A percentile compares a stretch with the other conserved stretches of the same genome.
phyloP scores from a whole-genome alignment of 2,113 vertebrate species.

The Callospermophilus lateralis region DNA sequence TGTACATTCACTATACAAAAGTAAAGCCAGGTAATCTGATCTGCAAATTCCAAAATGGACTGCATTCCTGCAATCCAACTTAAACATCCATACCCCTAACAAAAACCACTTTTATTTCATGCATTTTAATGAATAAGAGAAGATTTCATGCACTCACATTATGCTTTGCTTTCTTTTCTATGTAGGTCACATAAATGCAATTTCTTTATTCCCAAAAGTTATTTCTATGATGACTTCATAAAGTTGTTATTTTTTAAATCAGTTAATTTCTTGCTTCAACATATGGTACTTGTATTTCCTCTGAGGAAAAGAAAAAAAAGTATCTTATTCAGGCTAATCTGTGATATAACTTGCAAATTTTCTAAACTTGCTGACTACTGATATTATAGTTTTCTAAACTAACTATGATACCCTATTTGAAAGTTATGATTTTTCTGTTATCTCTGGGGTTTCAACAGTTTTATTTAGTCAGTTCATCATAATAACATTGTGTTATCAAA shows the following conservation, averaged over 20 bases:
- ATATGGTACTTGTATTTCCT: not conserved
- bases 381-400: slow-evolving; percentile 59
- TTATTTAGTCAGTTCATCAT: slow-evolving; percentile 53
- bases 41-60: not conserved
- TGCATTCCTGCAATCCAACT: not conserved
- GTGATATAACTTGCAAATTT: not conserved
- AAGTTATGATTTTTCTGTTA: slow-evolving; percentile 73
- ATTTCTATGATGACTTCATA: slow-evolving; percentile 7
- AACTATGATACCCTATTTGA: not conserved
- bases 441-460: slow-evolving; percentile 37
- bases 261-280: slow-evolving; percentile 28
- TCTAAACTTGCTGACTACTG: slow-evolving; percentile 55
- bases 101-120: not conserved
- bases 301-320: not conserved
- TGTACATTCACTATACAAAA: not conserved
- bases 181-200: not conserved
- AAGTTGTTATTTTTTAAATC: slow-evolving; percentile 7
- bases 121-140: slow-evolving; percentile 14
- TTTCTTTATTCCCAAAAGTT: slow-evolving; percentile 16
- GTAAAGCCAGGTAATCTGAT: not conserved
- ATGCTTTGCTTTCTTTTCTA: slow-evolving; percentile 12
- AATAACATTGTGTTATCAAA: not conserved
- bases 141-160: not conserved
- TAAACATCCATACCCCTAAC: not conserved
- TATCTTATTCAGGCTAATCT: not conserved